A percentile compares a stretch with the other conserved stretches of the same genome.
These are phyloP conservation scores for Ictalurus furcatus DNA, from an alignment of 2,113 vertebrate species.

Conservation along the genomic window DNA sequence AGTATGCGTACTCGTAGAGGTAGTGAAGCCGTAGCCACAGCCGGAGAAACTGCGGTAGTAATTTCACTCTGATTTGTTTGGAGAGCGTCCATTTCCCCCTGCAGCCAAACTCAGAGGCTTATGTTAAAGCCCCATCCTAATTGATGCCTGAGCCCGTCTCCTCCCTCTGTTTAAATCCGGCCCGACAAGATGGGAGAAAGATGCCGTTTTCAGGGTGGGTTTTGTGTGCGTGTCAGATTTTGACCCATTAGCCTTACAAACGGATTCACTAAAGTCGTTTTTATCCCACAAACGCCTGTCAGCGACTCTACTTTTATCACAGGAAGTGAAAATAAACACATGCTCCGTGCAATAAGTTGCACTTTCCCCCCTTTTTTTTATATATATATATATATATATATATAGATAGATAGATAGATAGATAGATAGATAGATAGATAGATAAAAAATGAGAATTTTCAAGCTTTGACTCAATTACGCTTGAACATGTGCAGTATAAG, in stretches of 20 bases:
- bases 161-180: conserved; percentile 26
- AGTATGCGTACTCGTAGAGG: no score
- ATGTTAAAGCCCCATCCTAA: conserved; percentile 30
- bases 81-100: conserved; percentile 14
- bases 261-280: conserved; percentile 24
- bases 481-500: conserved; percentile 1
- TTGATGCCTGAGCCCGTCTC: conserved; percentile 23
- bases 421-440: no score
- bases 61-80: conserved; percentile 31
- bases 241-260: conserved; percentile 4
- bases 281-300: conserved; percentile 5
- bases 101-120: neutral
- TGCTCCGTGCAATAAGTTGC: conserved; percentile 3
- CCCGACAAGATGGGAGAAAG: conserved; percentile 31
- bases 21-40: conserved; percentile 34
- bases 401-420: no score
- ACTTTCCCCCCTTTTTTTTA: neutral
- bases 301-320: conserved; percentile 29
- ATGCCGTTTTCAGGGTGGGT: conserved; percentile 25
- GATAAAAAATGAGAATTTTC: neutral
- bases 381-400: no score
- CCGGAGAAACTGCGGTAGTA: conserved; percentile 70
- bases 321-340: conserved; percentile 30
- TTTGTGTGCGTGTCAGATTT: conserved; percentile 33
- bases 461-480: conserved; percentile 15